Base-by-base conservation (phyloP, 2,797 vertebrate genomes). In the Apogon talboti region DNA sequence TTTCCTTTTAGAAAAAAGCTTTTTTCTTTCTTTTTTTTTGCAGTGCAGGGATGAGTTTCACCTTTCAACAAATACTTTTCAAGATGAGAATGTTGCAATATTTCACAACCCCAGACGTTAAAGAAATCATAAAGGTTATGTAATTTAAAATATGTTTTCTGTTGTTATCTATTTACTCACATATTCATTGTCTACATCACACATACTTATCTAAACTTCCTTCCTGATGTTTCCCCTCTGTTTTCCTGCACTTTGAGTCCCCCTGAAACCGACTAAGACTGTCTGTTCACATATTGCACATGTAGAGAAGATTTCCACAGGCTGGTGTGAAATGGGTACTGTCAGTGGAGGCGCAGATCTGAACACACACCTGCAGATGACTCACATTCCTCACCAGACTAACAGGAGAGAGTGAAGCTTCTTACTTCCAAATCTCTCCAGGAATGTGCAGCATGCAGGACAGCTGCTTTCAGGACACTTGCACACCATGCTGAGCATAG, bases 381-480 rank as follows among this genome's bases (percentile, higher is more conserved):
- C 78, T 51, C 49, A 5, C 86, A 91, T 91, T 92, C 90, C 89
- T 86, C 57, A 8, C n/a, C 11, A 0, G 70, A 71, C 85, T 72
- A 74, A 82, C 71, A 6, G 66, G 66, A 78, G 72, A 65, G 81
- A 61, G 74, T 69, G 78, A 76, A 70, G 67, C 67, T 28, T 70
- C 72, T 66, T 69, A 1, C 67, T 53, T 47, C 62, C 69, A 76
- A 76, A 87, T 79, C 81, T 72, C 64, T 59, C 4, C 66, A 81
- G 84, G 88, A 90, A 90, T 90, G 84, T 47, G 6, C 74, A 77
- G 78, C 76, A 70, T 44, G 74, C 62, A 28, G 58, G 55, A 46
- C 72, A 33, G 67, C 71, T 58, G 66, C 62, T 67, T 59, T 41
- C 58, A 66, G 65, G 63, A 56, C 40, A n/a, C 62, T 51, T 7